A percentile compares a stretch with the other conserved stretches of the same genome.
phyloP scores from a whole-genome alignment of 1,140 invertebrate species.

The Nasonia vitripennis region DNA sequence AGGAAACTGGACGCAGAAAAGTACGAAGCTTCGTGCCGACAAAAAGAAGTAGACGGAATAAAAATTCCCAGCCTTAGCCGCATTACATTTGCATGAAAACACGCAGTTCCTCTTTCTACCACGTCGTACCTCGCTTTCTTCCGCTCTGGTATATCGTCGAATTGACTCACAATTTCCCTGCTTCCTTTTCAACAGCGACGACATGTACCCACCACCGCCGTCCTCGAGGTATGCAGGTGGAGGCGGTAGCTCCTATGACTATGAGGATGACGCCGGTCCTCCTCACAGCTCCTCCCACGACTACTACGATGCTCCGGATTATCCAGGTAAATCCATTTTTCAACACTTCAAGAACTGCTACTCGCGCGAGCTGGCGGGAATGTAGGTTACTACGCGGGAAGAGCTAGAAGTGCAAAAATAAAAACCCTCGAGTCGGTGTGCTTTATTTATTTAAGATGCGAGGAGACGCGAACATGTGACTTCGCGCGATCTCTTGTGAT shows the following conservation, averaged over 20 bases:
- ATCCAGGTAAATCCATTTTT: conserved; percentile 66
- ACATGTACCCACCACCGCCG: conserved; percentile 62
- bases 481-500: not conserved
- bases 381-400: conserved; percentile 37
- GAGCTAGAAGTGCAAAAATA: conserved; percentile 34
- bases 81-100: conserved; percentile 17
- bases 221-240: conserved; percentile 62
- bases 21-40: not conserved
- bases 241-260: conserved; percentile 66
- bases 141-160: not conserved
- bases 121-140: not conserved
- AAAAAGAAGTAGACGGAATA: not conserved
- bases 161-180: conserved; percentile 30
- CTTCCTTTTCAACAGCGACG: conserved; percentile 62
- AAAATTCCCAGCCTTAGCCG: not conserved
- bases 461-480: not conserved
- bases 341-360: not conserved
- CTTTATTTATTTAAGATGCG: conserved; percentile 14
- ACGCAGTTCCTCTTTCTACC: not conserved
- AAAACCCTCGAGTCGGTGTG: not conserved
- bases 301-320: conserved; percentile 72
- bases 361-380: not conserved
- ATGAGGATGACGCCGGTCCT: conserved; percentile 69
- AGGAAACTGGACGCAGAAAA: too few relatives aligned
- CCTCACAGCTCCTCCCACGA: conserved; percentile 70